These are phyloP conservation scores for Philonicus albiceps DNA, from an alignment of 2,888 invertebrate species.

Conservation along the genomic window DNA sequence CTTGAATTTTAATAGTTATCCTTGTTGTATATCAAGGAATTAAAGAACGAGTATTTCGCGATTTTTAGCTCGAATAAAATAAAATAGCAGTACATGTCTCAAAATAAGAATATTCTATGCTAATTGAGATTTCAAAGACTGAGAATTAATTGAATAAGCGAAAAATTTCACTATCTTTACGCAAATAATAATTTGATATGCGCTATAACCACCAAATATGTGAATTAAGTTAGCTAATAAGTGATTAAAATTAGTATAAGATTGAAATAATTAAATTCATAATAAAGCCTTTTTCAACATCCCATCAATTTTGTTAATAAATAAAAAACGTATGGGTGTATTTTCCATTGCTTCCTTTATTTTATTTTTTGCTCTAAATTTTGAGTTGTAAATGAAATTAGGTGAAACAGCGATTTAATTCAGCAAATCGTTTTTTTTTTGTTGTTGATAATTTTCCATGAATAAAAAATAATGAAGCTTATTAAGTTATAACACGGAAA, in stretches of 20 bases:
- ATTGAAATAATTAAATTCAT: not conserved
- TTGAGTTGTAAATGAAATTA: not conserved
- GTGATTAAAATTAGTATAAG: not conserved
- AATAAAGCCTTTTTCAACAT: no score
- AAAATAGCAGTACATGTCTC: no score
- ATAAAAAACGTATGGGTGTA: not conserved
- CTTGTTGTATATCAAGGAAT: not conserved
- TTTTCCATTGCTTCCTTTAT: not conserved
- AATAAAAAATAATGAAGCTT: not conserved
- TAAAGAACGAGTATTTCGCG: not conserved
- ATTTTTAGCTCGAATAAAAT: not conserved
- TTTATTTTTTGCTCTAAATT: not conserved
- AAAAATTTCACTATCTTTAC: no score
- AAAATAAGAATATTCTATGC: no score
- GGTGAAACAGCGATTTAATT: not conserved
- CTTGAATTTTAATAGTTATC: not conserved
- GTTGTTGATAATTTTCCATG: not conserved
- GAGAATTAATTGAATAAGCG: no score
- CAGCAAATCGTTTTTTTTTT: not conserved
- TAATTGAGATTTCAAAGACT: no score
- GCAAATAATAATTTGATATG: no score
- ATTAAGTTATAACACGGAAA: not conserved
- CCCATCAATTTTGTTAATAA: not conserved
- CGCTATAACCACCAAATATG: no score
- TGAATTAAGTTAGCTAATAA: no score